Evolutionary conservation across 2,113 vertebrate species (phyloP).

Genomic region (Neodontobutis hainanensis): DNA sequence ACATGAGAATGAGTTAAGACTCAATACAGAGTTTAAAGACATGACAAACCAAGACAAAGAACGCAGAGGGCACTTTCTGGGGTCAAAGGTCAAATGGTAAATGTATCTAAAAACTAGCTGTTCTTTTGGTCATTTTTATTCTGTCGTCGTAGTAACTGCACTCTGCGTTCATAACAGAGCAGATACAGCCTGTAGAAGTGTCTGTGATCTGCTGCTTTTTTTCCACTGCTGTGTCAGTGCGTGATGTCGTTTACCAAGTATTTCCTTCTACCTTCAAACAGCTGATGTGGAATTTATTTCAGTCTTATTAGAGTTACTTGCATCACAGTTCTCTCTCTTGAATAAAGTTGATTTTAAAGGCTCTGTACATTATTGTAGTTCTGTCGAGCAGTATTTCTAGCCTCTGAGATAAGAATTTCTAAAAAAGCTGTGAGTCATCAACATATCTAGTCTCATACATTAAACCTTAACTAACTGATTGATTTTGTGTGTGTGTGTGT

Average conservation of each 20-base stretch:
- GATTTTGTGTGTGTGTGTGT: too few species aligned
- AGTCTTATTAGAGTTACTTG: background rate
- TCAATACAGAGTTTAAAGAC: too few species aligned
- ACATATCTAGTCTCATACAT: too few species aligned
- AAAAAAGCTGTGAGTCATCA: background rate
- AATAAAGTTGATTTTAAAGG: slow-evolving; percentile 1
- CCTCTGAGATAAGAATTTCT: background rate
- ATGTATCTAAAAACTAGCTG: too few species aligned
- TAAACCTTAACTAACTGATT: too few species aligned
- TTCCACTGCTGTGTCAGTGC: slow-evolving; percentile 9
- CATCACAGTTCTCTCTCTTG: background rate
- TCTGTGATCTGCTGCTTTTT: slow-evolving; percentile 7
- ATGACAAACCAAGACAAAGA: too few species aligned
- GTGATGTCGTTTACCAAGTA: slow-evolving; percentile 16
- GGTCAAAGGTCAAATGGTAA: too few species aligned
- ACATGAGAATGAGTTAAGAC: too few species aligned
- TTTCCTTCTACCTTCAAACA: slow-evolving; percentile 11
- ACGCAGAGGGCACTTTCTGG: too few species aligned
- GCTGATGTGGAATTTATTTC: background rate
- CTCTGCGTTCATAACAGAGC: too few species aligned
- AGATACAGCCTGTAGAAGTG: background rate
- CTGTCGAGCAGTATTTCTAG: background rate
- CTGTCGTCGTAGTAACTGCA: too few species aligned
- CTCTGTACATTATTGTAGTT: background rate
- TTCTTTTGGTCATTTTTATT: too few species aligned